Conservation (phyloP, 2,888 invertebrate species). For the Micropterix aruncella region DNA sequence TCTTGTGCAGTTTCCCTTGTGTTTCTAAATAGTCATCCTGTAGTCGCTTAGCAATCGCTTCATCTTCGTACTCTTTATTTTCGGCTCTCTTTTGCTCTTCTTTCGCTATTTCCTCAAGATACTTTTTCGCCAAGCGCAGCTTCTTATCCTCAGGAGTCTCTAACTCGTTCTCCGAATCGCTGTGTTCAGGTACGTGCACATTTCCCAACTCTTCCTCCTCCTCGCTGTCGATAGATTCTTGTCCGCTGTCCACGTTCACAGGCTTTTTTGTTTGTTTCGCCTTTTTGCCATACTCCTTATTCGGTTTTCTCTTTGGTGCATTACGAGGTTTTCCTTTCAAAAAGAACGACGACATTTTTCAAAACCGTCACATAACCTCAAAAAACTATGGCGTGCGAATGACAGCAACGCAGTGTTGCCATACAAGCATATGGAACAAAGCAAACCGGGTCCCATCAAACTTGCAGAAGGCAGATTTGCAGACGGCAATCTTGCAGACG, state of each 20-base stretch:
- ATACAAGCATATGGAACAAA: no score
- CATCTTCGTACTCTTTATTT: slow-evolving; percentile 45
- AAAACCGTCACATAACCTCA: no score
- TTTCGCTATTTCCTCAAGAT: slow-evolving; percentile 73
- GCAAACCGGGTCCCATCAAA: no score
- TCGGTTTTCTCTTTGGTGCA: slow-evolving; percentile 38
- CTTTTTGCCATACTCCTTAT: slow-evolving; percentile 26
- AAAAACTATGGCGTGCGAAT: no score
- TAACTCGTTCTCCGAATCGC: slow-evolving; percentile 45
- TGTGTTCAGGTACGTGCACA: slow-evolving; percentile 33
- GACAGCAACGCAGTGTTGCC: no score
- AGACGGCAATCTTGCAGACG: no score
- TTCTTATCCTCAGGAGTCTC: slow-evolving; percentile 88
- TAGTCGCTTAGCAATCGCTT: slow-evolving; percentile 58
- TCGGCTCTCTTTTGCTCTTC: slow-evolving; percentile 61
- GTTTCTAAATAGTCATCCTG: slow-evolving; percentile 78
- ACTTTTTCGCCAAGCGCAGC: slow-evolving; percentile 76
- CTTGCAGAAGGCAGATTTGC: no score
- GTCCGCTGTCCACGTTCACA: slow-evolving; percentile 30
- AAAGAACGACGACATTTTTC: slow-evolving; percentile 41
- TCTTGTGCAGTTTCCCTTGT: slow-evolving; percentile 62
- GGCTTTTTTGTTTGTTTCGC: slow-evolving; percentile 22
- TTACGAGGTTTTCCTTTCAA: slow-evolving; percentile 42
- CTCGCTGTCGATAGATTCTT: slow-evolving; percentile 52
- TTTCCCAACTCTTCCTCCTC: slow-evolving; percentile 48